A percentile compares a stretch with the other conserved stretches of the same genome.
phyloP scores from a whole-genome alignment of 2,113 vertebrate genomes.

The Strix aluco region DNA sequence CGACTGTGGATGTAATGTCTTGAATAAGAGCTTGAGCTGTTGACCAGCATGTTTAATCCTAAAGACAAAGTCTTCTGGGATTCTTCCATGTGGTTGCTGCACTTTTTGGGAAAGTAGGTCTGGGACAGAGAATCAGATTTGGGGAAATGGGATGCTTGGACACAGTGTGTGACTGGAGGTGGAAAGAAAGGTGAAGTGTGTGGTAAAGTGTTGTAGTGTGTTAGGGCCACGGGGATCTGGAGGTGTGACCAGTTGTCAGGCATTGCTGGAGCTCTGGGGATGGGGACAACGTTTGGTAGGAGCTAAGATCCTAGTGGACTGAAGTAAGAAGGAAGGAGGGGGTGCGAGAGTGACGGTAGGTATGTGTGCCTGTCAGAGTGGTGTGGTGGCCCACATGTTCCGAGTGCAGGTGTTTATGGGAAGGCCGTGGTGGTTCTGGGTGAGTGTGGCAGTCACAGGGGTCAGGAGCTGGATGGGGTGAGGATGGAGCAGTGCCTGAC shows the following conservation, averaged over 20 bases:
- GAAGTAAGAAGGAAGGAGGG: background rate
- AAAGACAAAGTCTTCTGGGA: background rate
- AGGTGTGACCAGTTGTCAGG: background rate
- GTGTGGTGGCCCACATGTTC: background rate
- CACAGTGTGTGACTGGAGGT: background rate
- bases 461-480: background rate
- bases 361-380: too few relatives aligned
- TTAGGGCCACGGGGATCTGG: background rate
- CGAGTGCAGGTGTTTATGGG: fast-evolving
- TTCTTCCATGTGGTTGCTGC: background rate
- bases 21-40: background rate
- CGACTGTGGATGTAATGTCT: background rate
- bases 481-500: background rate
- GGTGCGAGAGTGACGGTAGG: background rate
- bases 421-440: background rate
- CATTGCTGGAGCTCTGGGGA: background rate
- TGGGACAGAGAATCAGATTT: background rate
- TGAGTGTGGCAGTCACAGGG: background rate
- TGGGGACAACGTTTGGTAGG: background rate
- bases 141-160: background rate
- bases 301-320: background rate
- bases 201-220: background rate
- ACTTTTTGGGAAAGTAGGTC: background rate
- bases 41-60: background rate
- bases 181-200: background rate